These are phyloP conservation scores for Corythornis madagascariensis DNA, from an alignment of 2,113 vertebrate genomes.

Conservation along the genomic window DNA sequence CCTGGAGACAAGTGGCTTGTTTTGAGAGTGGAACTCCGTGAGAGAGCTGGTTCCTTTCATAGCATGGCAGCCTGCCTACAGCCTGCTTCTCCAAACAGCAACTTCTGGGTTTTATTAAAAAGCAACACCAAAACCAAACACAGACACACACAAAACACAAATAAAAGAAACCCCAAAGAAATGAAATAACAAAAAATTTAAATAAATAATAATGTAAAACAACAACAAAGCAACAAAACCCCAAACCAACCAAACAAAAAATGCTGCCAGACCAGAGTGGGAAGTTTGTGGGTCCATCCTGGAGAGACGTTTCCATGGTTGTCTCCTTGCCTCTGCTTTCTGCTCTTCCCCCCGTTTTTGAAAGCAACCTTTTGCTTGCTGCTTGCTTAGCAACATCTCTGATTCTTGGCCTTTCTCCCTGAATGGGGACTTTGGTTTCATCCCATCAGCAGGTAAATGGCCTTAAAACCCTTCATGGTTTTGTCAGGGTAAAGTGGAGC, in stretches of 20 bases:
- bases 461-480: conserved; percentile 77
- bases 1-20: conserved; percentile 23
- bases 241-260: neutral
- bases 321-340: conserved; percentile 20
- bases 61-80: neutral
- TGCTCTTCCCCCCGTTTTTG: neutral
- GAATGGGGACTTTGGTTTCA: conserved; percentile 79
- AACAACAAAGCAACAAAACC: neutral
- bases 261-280: conserved; percentile 29
- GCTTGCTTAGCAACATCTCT: conserved; percentile 84
- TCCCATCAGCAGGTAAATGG: conserved; percentile 84
- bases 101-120: neutral
- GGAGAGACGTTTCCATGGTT: conserved; percentile 75
- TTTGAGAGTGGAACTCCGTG: conserved; percentile 7
- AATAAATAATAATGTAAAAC: too few species aligned
- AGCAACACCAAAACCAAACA: neutral
- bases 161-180: neutral
- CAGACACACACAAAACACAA: neutral
- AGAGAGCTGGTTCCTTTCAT: conserved; percentile 25
- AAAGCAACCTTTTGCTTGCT: conserved; percentile 73
- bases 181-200: too few species aligned
- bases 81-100: neutral
- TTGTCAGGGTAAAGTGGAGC: conserved; percentile 68
- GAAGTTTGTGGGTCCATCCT: conserved; percentile 66
- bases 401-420: conserved; percentile 85